Percentiles rank a stretch among this genome's conserved stretches.
These are phyloP conservation scores for Platalea minor DNA, from an alignment of 2,797 vertebrate species.

Conservation along the genomic window DNA sequence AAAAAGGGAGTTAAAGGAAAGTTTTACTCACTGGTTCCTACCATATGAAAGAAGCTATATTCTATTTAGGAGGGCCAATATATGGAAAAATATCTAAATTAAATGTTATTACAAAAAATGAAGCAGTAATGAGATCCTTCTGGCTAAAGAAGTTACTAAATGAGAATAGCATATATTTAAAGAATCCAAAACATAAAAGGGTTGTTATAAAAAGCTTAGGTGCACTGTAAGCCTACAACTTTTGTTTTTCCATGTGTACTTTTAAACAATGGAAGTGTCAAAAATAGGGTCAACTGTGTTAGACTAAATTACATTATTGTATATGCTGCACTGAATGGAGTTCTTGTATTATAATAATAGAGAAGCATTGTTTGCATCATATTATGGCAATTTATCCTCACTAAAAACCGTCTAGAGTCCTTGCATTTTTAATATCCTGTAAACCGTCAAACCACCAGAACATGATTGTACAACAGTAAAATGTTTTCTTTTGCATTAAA, in stretches of 20 bases:
- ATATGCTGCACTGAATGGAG: constrained; percentile 75
- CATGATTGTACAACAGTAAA: constrained; percentile 88
- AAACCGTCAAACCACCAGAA: constrained; percentile 86
- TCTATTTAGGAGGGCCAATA: constrained; percentile 92
- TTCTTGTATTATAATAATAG: constrained; percentile 76
- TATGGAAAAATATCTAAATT: constrained; percentile 87
- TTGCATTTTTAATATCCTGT: constrained; percentile 76
- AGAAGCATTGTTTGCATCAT: constrained; percentile 76
- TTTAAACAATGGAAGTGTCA: constrained; percentile 85
- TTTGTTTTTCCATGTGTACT: constrained; percentile 75
- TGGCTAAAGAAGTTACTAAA: constrained; percentile 89
- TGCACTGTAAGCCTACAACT: constrained; percentile 81
- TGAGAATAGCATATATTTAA: constrained; percentile 85
- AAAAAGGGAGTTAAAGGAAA: constrained; percentile 81
- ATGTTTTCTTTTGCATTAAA: constrained; percentile 79
- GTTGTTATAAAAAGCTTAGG: constrained; percentile 84
- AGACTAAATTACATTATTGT: constrained; percentile 79
- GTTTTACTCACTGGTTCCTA: constrained; percentile 80
- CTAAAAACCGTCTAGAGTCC: constrained; percentile 78
- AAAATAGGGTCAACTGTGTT: constrained; percentile 79
- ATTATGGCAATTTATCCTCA: constrained; percentile 81
- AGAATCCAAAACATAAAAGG: constrained; percentile 80
- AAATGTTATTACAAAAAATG: constrained; percentile 92
- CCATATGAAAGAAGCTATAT: constrained; percentile 87
- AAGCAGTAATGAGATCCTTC: constrained; percentile 88